These are phyloP conservation scores for Patella ulyssiponensis DNA, from an alignment of 2,888 invertebrate genomes.

Conservation along the genomic window DNA sequence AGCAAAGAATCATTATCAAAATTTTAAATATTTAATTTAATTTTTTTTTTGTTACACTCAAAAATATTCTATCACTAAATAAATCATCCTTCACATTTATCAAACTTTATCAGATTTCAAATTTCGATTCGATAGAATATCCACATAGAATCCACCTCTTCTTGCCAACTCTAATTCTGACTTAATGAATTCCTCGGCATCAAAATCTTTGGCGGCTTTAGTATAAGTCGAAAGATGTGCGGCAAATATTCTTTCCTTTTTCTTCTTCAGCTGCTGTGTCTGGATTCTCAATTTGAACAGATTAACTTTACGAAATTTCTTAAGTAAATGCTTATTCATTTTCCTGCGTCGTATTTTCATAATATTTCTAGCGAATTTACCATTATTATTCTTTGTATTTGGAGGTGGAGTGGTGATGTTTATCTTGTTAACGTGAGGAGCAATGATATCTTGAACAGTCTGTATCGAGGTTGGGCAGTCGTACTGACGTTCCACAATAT, in stretches of 20 bases:
- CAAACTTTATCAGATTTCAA: too few relatives aligned
- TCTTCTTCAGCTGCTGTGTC: conserved; percentile 28
- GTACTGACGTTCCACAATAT: neutral
- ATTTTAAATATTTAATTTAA: too few relatives aligned
- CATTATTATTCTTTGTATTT: neutral
- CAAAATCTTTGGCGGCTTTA: conserved; percentile 34
- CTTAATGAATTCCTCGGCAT: conserved; percentile 37
- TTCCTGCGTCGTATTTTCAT: conserved; percentile 39
- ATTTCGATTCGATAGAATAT: conserved; percentile 28
- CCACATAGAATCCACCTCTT: conserved; percentile 41
- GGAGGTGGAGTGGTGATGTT: neutral
- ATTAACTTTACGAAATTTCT: conserved; percentile 38
- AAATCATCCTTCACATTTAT: too few relatives aligned
- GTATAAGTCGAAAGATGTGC: conserved; percentile 30
- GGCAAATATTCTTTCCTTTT: conserved; percentile 33
- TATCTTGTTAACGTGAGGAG: neutral
- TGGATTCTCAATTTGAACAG: conserved; percentile 34
- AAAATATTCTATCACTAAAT: too few relatives aligned
- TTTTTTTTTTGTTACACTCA: too few relatives aligned
- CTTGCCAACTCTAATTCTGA: conserved; percentile 38
- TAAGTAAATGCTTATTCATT: conserved; percentile 48
- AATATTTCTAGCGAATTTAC: conserved; percentile 34
- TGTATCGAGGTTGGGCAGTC: neutral
- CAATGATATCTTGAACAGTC: neutral
- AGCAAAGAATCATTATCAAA: too few relatives aligned